A percentile compares a stretch with the other conserved stretches of the same genome.
phyloP scores from a whole-genome alignment of 1,140 invertebrate genomes.

The Aphidius gifuensis region DNA sequence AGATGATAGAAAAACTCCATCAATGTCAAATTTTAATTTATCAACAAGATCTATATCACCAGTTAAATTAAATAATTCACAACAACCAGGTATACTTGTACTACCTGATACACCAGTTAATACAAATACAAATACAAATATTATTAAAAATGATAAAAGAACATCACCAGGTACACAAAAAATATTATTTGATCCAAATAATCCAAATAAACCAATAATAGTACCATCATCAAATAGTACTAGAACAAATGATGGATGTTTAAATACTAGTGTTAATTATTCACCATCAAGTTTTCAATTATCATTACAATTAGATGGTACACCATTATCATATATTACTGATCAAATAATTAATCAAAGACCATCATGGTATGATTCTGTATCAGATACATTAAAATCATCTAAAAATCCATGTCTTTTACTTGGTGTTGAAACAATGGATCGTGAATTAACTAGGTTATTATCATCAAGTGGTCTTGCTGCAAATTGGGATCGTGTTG shows the following conservation, averaged over 20 bases:
- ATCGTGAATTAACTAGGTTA: constrained; percentile 58
- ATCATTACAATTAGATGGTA: constrained; percentile 37
- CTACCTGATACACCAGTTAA: constrained; percentile 35
- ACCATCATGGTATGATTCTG: constrained; percentile 59
- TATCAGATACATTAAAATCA: constrained; percentile 52
- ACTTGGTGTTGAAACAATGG: constrained; percentile 58
- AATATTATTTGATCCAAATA: constrained; percentile 66
- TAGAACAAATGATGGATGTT: constrained; percentile 19
- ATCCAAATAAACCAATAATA: constrained; percentile 67
- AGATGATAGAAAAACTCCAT: constrained; percentile 38
- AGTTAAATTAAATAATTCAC: constrained; percentile 10
- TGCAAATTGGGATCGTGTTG: constrained; percentile 57
- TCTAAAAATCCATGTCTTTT: constrained; percentile 56
- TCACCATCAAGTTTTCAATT: constrained; percentile 23
- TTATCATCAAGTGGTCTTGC: constrained; percentile 51
- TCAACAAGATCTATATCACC: constrained; percentile 19
- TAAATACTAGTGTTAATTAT: not conserved
- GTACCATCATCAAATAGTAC: constrained; percentile 55
- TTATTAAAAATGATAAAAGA: constrained; percentile 25
- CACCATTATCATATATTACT: constrained; percentile 40
- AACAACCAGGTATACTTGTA: constrained; percentile 47
- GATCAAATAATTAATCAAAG: constrained; percentile 54
- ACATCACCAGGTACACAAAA: constrained; percentile 41
- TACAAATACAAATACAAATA: not conserved
- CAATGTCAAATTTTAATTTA: constrained; percentile 34